Percentiles rank a stretch among this genome's conserved stretches.
These are phyloP conservation scores for Hirundichthys speculiger DNA, from an alignment of 2,113 vertebrate genomes.

Conservation along the genomic window DNA sequence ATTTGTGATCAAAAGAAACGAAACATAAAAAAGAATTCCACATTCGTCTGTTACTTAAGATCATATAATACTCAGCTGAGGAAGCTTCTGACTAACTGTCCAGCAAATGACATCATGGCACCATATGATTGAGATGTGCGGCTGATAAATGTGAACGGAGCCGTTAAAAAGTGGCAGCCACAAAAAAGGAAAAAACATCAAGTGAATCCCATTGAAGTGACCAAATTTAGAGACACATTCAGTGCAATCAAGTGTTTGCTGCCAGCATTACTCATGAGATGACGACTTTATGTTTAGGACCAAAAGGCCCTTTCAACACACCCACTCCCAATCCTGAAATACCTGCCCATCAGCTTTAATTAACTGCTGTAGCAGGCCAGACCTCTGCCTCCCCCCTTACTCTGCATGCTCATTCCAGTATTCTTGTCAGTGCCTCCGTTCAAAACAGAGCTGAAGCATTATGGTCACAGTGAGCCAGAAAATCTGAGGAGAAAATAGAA, in stretches of 20 bases:
- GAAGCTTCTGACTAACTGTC: neutral
- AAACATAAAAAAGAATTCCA: neutral
- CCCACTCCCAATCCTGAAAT: conserved; percentile 65
- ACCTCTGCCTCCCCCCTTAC: neutral
- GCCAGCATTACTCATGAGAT: conserved; percentile 24
- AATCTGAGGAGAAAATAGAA: conserved; percentile 64
- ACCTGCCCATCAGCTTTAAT: conserved; percentile 63
- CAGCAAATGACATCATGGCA: conserved; percentile 3
- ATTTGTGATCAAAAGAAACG: neutral
- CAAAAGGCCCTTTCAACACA: conserved; percentile 22
- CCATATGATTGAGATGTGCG: conserved; percentile 20
- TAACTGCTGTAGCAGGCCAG: conserved; percentile 45
- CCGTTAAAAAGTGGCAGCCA: conserved; percentile 12
- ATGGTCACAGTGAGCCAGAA: conserved; percentile 43
- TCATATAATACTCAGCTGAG: neutral
- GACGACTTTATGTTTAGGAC: conserved; percentile 24
- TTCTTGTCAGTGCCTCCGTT: conserved; percentile 26
- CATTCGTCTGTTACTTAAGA: neutral
- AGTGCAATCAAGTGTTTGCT: conserved; percentile 24
- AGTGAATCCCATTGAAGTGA: neutral
- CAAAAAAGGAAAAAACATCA: conserved; percentile 11
- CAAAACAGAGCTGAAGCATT: conserved; percentile 46
- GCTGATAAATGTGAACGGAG: conserved; percentile 1
- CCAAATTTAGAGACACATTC: conserved; percentile 27
- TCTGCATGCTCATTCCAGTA: conserved; percentile 10